Base-by-base conservation (phyloP, 2,888 invertebrate species). In the Drosophila barbarae region DNA sequence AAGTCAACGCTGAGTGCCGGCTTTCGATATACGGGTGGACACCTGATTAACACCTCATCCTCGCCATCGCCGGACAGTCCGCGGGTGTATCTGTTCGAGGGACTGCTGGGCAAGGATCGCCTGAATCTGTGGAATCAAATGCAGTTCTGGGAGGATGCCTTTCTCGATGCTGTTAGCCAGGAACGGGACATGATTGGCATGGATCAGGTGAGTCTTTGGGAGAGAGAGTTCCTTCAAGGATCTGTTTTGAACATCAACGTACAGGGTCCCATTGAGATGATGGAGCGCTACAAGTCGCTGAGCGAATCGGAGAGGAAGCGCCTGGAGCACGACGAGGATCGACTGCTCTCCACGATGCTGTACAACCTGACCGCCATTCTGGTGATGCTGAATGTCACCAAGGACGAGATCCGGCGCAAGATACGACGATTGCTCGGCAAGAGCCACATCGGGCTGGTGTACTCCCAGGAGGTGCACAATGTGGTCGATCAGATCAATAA, bases 81-180 rank as follows among this genome's bases (percentile, higher is more conserved):
- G 1, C 91, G 98, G 71, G 96, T 96, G 0, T 98, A 98, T 87
- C 90, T 98, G 9, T 98, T 96, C 88, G 98, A 98, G 90, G 97
- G 97, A 85, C 90, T 94, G 54, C 89, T 93, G 73, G 93, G 93
- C 85, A 91, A 90, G 66, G 90, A 89, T 76, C 84, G 98, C 74
- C 94, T 96, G 3, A 92, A 93, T 58, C 90, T 99, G 32, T 99
- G 99, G 99, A 98, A 99, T 90, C 98, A 99, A 91, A 97, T 98
- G 96, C 97, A 98, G 87, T 99, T 99, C 90, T 99, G 99, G 99
- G 99, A 99, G 89, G 99, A 99, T 88, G 96, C 98, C 0, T 99
- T 99, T 88, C 91, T 99, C 58, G 99, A 99, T 90, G 98, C 99
- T 0, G 99, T 99, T 2, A 93, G 93, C 8, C 99, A 99, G 89